Evolutionary conservation across 2,888 invertebrate genomes (phyloP), one percentile per base, ranked within the genome.

Genomic region (Caenorhabditis sinica): DNA sequence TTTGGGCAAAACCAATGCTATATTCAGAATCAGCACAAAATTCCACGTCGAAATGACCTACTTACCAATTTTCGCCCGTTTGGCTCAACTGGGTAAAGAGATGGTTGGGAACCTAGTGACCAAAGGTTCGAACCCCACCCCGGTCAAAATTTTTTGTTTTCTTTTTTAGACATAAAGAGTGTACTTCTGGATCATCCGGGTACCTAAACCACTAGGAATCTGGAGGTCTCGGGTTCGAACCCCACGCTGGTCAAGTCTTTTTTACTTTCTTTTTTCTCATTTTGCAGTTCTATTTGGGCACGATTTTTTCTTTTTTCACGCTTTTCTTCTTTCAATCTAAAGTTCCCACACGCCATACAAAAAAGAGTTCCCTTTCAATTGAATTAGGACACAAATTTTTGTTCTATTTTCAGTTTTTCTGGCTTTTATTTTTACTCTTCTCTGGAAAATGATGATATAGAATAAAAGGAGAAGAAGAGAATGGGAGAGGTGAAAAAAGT

Each of bases 401-500:
- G 5, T 4, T 36, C 33, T 6, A 36, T 36, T 36, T 36, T 40
- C 40, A 13, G 40, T 11, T 2, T 40, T 11, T 13, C 13, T 13
- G 40, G 2, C 6, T n/a, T n/a, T n/a, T 40, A 40, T 36, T 36
- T 36, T 36, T 36, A 36, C 5, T 36, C 33, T 36, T 9, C 33
- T 4, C 4, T 4, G 5, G 40, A 40, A 40, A 2, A 40, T 11
- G 40, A 36, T 36, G 33, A 36, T 36, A 36, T 9, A 36, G n/a
- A n/a, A n/a, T n/a, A n/a, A n/a, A n/a, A n/a, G n/a, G n/a, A n/a
- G n/a, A 45, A 45, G 20, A 20, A 49, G 49, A 20, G 49, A 20
- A 20, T 8, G 45, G 13, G 61, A 15, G 20, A 65, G 56, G 56
- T 56, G n/a, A 56, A 56, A 56, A 56, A 23, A 56, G 56, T 56